Evolutionary conservation across 2,888 invertebrate species (phyloP), one percentile per base, ranked within the genome.

Genomic region (Lordiphosa andalusiaca): DNA sequence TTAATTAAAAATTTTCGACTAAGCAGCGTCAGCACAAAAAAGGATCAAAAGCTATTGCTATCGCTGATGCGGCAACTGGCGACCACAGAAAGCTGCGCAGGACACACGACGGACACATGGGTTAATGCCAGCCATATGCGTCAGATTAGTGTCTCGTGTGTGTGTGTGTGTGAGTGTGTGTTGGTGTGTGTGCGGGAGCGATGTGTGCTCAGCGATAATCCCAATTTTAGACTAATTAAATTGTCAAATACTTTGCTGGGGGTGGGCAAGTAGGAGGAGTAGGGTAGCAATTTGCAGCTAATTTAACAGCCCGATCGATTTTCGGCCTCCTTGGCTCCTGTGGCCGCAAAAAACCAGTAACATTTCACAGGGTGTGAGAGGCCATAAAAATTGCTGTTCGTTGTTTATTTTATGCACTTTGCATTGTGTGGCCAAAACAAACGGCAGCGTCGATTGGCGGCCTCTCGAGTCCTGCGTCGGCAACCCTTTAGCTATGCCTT

Each of bases 141-240:
- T 46, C 38, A 54, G 49, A 54, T 54, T 50, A 53, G 9, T 3
- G 4, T 21, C 35, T n/a, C 10, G 7, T 38, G 12, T 23, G 41
- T 49, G 12, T 37, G 33, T 37, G 56, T 53, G 38, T 53, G 44
- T 38, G 58, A 38, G 42, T 58, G 35, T 49, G 59, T 40, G 19
- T n/a, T 1, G 1, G 16, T 2, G 16, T 1, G 16, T 2, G 16
- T 1, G 16, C 16, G n/a, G 6, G 12, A 51, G 46, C 39, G 35
- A 47, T 65, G 46, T 53, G 40, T 50, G 41, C 46, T 10, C 46
- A 47, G 62, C 69, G 76, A 74, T 88, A 86, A 88, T 87, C 84
- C 82, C 67, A 67, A 76, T 78, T 76, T 84, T 85, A 75, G 74
- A 72, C 86, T 88, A 87, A 88, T 88, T 88, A 86, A 86, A 88